Evolutionary conservation across 92 coral and sea anemone species (phyloP).

Genomic region (Metridium senile): DNA sequence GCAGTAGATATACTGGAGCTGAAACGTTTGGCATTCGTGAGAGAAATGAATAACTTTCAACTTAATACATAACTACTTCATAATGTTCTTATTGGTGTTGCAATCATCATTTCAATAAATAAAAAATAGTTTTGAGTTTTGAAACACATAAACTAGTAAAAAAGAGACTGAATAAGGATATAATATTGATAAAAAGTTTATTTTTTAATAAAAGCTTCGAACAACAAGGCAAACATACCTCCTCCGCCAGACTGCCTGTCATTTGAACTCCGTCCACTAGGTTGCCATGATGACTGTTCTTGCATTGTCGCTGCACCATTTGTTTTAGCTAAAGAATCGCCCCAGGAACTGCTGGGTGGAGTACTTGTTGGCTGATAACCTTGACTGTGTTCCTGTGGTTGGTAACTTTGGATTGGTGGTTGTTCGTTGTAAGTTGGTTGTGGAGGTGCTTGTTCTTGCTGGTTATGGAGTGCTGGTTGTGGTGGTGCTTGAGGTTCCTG

Average conservation of each 20-base stretch:
- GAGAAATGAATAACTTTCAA: too few species aligned
- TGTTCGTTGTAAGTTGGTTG: neutral
- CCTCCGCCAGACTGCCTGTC: neutral
- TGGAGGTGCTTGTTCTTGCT: neutral
- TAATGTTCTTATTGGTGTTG: too few species aligned
- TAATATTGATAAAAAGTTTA: too few species aligned
- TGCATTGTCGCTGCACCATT: neutral
- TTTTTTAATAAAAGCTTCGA: too few species aligned
- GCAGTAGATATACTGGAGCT: too few species aligned
- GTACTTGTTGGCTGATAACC: neutral
- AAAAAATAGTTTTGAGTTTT: too few species aligned
- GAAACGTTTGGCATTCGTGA: too few species aligned
- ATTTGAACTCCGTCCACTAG: neutral
- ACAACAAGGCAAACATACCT: too few species aligned
- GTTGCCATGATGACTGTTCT: constrained; percentile 21
- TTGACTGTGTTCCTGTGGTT: neutral
- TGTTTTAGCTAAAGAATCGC: neutral
- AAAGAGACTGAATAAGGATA: too few species aligned
- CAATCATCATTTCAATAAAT: too few species aligned
- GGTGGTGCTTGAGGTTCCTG: neutral
- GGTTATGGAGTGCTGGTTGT: neutral
- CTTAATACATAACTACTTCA: too few species aligned
- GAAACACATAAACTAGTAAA: too few species aligned
- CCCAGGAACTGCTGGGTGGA: constrained; percentile 7
- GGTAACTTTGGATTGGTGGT: neutral